These are phyloP conservation scores for Lithobates pipiens DNA, from an alignment of 2,797 vertebrate genomes.

Conservation along the genomic window DNA sequence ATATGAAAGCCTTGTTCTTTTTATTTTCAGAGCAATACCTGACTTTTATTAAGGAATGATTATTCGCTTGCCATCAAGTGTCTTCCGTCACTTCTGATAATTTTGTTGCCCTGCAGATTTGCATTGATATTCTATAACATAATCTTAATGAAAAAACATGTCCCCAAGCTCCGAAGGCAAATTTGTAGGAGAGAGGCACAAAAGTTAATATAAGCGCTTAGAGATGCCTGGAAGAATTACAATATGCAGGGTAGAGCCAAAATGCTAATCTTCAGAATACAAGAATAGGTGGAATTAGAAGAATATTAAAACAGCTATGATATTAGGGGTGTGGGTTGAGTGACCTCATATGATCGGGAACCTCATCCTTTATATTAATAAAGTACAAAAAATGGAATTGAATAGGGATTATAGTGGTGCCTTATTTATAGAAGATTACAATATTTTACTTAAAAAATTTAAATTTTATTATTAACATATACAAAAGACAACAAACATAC, in stretches of 20 bases:
- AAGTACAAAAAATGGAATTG: too few species aligned
- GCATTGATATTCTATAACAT: constrained; percentile 33
- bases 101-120: constrained; percentile 19
- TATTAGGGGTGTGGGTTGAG: too few species aligned
- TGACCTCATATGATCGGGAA: too few species aligned
- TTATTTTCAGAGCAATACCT: not conserved
- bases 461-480: too few species aligned
- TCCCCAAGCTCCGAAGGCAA: constrained; percentile 27
- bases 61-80: constrained; percentile 1
- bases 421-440: too few species aligned
- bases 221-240: constrained; percentile 19
- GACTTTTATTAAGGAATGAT: not conserved
- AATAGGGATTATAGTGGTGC: too few species aligned
- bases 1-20: not conserved
- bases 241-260: not conserved
- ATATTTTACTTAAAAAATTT: too few species aligned
- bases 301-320: too few species aligned
- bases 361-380: too few species aligned
- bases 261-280: constrained; percentile 4
- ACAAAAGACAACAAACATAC: too few species aligned
- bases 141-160: constrained; percentile 40
- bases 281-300: not conserved
- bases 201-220: constrained; percentile 17
- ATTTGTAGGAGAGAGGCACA: constrained; percentile 16
- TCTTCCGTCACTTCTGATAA: constrained; percentile 16